Conservation (phyloP, 2,888 invertebrate genomes). For the Lissocephala sabroskyi region DNA sequence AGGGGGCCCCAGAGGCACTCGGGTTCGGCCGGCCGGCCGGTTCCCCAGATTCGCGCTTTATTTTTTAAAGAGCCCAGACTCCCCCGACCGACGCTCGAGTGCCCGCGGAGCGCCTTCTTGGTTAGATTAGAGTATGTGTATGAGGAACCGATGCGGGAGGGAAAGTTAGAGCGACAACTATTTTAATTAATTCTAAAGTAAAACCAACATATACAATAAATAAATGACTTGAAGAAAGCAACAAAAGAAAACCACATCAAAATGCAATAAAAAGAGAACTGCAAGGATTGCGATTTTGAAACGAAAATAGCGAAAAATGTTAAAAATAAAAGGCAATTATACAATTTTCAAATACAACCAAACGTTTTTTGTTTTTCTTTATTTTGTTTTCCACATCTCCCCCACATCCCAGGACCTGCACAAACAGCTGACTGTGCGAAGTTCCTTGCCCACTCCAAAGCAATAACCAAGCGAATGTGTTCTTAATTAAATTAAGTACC, state of each 20-base stretch:
- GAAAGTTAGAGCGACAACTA: slow-evolving; percentile 47
- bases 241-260: slow-evolving; percentile 11
- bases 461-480: no score
- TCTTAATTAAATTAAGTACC: no score
- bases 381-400: slow-evolving; percentile 3
- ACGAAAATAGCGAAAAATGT: slow-evolving; percentile 31
- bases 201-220: slow-evolving; percentile 16
- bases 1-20: no score
- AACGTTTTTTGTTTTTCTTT: slow-evolving; percentile 20
- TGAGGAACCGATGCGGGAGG: slow-evolving; percentile 31
- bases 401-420: no score
- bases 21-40: no score
- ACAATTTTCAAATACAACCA: slow-evolving; percentile 31
- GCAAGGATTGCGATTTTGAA: slow-evolving; percentile 32
- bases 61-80: no score
- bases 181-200: slow-evolving; percentile 45
- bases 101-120: no score
- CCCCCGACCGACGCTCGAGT: no score
- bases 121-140: slow-evolving; percentile 25
- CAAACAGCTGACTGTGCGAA: no score
- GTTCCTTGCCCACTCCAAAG: no score
- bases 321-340: slow-evolving; percentile 39
- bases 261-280: slow-evolving; percentile 11
- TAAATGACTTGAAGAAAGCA: slow-evolving; percentile 1
- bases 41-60: no score